Base-by-base conservation (phyloP, 2,113 vertebrate species). In the Chauna torquata region DNA sequence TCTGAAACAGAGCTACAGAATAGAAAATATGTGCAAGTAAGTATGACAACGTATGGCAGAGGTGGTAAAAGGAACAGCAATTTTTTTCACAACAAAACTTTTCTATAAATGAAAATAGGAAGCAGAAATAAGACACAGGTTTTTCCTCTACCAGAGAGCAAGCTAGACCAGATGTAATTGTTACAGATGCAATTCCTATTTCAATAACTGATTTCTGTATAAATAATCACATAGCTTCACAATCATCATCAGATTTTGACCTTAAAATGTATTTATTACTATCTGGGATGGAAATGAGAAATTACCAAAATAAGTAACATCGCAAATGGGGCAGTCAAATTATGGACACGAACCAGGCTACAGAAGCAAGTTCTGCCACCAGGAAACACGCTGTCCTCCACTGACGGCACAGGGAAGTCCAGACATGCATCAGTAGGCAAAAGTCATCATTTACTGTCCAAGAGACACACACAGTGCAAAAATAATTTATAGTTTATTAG, bases 401-500 rank as follows among this genome's bases (percentile, higher is more conserved):
- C 11, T 34, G 23, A 54, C 62, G 71, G 76, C 89, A 92, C 49
- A 91, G 58, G 47, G 58, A 89, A 86, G 61, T 49, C 76, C 65
- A 79, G 68, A 45, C 42, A 19, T 9, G 5, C 72, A 50, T 30
- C 25, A 62, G 36, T 80, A 45, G n/a, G 54, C 25, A 92, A 72
- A 89, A 87, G 38, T 70, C 30, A 70, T 88, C 3, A 95, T 90
- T 92, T 95, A 92, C 86, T 86, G 75, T 87, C 75, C 91, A 88
- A 80, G 55, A 94, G 92, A 86, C 79, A 85, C 87, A 87, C 83
- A 95, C 79, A 59, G 79, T 95, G 96, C 78, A 95, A 97, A 97
- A 97, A 97, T 96, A 97, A 97, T 82, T 75, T 82, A 82, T 68
- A 91, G 75, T 96, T 96, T 97, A 97, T 96, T 97, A 77, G 79